Conservation (phyloP, 1,140 invertebrate genomes). For the Leptopilina boulardi region DNA sequence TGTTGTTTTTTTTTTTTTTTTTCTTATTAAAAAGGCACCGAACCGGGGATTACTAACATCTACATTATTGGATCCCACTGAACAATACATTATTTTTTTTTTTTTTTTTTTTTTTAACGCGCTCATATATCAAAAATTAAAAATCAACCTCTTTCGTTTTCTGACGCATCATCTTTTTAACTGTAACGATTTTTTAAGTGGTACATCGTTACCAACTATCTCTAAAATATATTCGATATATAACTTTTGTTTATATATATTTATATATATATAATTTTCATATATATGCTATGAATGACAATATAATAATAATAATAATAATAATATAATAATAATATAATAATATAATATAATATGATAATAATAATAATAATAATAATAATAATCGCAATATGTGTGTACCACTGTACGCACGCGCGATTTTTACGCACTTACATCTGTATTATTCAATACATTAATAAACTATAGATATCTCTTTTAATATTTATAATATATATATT, state of each 20-base stretch:
- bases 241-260: slow-evolving; percentile 74
- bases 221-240: slow-evolving; percentile 76
- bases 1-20: slow-evolving; percentile 45
- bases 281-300: slow-evolving; percentile 30
- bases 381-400: slow-evolving; percentile 43
- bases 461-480: slow-evolving; percentile 67
- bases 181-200: slow-evolving; percentile 73
- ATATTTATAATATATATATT: slow-evolving; percentile 66
- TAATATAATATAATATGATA: slow-evolving; percentile 63
- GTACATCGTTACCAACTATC: slow-evolving; percentile 73
- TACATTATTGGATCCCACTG: slow-evolving; percentile 65
- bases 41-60: slow-evolving; percentile 70
- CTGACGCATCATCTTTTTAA: slow-evolving; percentile 63
- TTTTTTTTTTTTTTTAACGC: too few species aligned
- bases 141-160: slow-evolving; percentile 61
- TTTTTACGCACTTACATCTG: slow-evolving; percentile 40
- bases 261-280: slow-evolving; percentile 63
- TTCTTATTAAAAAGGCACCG: slow-evolving; percentile 72
- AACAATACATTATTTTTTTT: slow-evolving; percentile 66
- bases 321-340: slow-evolving; percentile 58
- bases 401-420: slow-evolving; percentile 29
- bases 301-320: slow-evolving; percentile 57
- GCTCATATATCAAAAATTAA: slow-evolving; percentile 68
- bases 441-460: slow-evolving; percentile 52
- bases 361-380: slow-evolving; percentile 56